Evolutionary conservation across 2,888 invertebrate genomes (phyloP).

Genomic region (Ectemnius continuus): DNA sequence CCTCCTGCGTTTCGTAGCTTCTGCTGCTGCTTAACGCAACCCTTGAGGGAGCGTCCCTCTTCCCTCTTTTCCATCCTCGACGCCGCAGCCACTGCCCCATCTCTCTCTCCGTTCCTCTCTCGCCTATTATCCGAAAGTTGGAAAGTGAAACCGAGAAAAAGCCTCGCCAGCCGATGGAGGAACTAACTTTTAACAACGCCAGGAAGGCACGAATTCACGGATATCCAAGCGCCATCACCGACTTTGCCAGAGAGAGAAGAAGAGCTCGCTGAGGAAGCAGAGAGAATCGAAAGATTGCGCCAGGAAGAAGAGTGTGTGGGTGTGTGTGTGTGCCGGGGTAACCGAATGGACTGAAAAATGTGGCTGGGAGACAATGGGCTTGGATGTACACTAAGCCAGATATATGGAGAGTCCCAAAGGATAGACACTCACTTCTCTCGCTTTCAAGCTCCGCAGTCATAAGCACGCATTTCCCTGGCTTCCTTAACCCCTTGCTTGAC

Average conservation of each 20-base stretch:
- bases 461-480: too few relatives aligned
- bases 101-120: conserved; percentile 23
- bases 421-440: too few relatives aligned
- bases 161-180: conserved; percentile 36
- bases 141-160: conserved; percentile 56
- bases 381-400: too few relatives aligned
- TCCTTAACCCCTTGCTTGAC: too few relatives aligned
- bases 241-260: conserved; percentile 9
- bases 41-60: not conserved
- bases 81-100: conserved; percentile 18
- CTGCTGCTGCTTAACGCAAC: not conserved
- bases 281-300: not conserved
- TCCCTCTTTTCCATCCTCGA: not conserved
- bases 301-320: not conserved
- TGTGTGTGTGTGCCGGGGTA: too few relatives aligned
- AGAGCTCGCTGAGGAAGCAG: conserved; percentile 15
- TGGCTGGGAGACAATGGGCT: too few relatives aligned
- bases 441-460: too few relatives aligned
- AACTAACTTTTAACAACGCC: conserved; percentile 64
- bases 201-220: conserved; percentile 64
- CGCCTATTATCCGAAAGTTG: conserved; percentile 60
- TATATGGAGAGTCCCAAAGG: too few relatives aligned
- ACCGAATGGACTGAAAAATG: too few relatives aligned
- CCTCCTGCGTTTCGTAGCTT: not conserved
- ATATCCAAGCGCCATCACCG: conserved; percentile 18